Base-by-base conservation (phyloP, 2,797 vertebrate genomes). In the Phataginus tetradactyla region DNA sequence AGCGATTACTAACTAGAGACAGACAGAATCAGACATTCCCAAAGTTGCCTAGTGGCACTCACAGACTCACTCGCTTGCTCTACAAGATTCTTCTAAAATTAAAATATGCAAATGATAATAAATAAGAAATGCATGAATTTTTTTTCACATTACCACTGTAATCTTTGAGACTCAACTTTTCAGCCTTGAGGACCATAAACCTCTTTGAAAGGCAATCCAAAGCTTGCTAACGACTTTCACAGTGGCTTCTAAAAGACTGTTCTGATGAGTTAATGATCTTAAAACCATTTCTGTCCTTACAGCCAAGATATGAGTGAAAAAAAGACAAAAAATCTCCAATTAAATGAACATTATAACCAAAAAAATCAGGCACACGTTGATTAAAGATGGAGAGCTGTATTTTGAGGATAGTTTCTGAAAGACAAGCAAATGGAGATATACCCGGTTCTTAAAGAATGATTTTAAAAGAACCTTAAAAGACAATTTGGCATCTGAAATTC, bases 181-280 rank as follows among this genome's bases (percentile, higher is more conserved):
- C 84, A 96, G 95, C 57, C 0, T 25, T 91, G 68, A 34, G 81
- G 78, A 42, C 77, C 90, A 92, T 37, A 84, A 94, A 86, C 1
- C 18, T 94, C 57, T 81, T 68, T 91, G 64, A 85, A 94, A 95
- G 34, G 55, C 34, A 95, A 93, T 75, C 39, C 86, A 91, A 96
- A 85, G 23, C 66, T 66, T 91, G 6, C 11, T 63, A 79, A 79
- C 32, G 80, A 86, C 49, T 63, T 95, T 90, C 37, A 45, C 23
- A 91, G 63, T 86, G 66, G 45, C 63, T 96, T 97, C 51, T 55
- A 87, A 94, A 95, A 79, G 66, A 97, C 96, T n/a, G 49, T 69
- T 93, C 37, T 88, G 45, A 79, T 83, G 77, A 94, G 10, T 55
- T 94, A 68, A 87, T 53, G 59, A 86, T 87, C 18, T 95, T 93